Base-by-base conservation (phyloP, 2,113 vertebrate genomes). In the Perca schrenkii region DNA sequence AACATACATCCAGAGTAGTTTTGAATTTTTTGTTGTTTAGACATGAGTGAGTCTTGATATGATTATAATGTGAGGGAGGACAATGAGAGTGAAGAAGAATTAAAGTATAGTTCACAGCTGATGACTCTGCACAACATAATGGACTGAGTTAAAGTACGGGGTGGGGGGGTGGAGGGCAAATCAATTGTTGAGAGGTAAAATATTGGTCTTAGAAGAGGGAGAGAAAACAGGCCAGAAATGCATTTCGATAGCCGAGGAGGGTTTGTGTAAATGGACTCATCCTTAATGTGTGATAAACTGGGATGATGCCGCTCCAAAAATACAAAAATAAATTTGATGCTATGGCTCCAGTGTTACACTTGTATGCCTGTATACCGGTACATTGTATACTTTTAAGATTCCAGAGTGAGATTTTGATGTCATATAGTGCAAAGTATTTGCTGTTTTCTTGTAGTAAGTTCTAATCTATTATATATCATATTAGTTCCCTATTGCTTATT, bases 121-220 rank as follows among this genome's bases (percentile, higher is more conserved):
- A 92, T 95, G 94, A 94, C 80, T 89, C 82, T 77, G 91, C 94
- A 93, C 40, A 90, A 82, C 84, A 71, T 94, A 94, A 94, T 95
- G 94, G 89, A 93, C 79, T 80, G 56, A 53, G 86, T 84, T 81
- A 57, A 90, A 91, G 88, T 50, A 84, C 78, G 74, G 69, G 70
- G 76, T 4, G 40, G 66, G 76, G 21, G 82, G 82, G 63, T 13
- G 79, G 88, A 74, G 79, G 74, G 65, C 70, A 74, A 88, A 94
- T 94, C 93, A 92, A 92, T 93, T 84, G 43, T 46, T 62, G 54
- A 82, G 84, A 88, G 79, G 47, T 89, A 82, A 91, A 86, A 90
- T 88, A 88, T 72, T 79, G 64, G 80, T 81, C 84, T 85, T 13
- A 72, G 71, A 80, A 77, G 61, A 58, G 43, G 58, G 36, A 49